Evolutionary conservation across 1,140 invertebrate species (phyloP).

Genomic region (Camponotus pennsylvanicus): DNA sequence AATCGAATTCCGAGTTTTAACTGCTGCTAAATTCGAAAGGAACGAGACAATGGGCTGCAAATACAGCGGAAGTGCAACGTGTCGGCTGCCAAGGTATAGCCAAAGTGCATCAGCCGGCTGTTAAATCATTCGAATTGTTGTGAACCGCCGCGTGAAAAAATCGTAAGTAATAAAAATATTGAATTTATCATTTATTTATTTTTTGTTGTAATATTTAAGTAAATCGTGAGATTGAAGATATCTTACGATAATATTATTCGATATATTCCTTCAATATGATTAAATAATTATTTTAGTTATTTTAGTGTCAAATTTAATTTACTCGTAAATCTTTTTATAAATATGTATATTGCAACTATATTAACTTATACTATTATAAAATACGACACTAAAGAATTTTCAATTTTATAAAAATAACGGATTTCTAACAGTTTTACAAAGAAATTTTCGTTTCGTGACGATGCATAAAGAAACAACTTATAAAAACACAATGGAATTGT

Average conservation of each 20-base stretch:
- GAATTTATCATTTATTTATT: neutral
- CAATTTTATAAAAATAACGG: neutral
- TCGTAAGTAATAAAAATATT: constrained; percentile 47
- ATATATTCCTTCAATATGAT: neutral
- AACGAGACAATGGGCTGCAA: constrained; percentile 52
- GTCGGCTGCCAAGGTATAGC: neutral
- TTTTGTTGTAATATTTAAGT: neutral
- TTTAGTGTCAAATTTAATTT: neutral
- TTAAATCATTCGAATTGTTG: constrained; percentile 2
- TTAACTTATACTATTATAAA: neutral
- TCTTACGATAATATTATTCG: neutral
- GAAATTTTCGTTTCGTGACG: neutral
- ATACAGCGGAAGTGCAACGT: constrained; percentile 14
- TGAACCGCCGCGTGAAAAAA: neutral
- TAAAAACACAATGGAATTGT: constrained; percentile 27
- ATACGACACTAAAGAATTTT: neutral
- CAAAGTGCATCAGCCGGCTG: constrained; percentile 56
- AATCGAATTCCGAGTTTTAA: constrained; percentile 49
- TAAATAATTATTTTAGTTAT: neutral
- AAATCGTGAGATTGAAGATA: neutral
- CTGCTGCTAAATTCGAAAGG: constrained; percentile 40
- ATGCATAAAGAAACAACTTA: constrained; percentile 26
- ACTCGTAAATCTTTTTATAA: neutral
- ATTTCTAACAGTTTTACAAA: neutral
- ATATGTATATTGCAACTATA: too few species aligned